Conservation (phyloP, 1,140 invertebrate species). For the Aphis gossypii region DNA sequence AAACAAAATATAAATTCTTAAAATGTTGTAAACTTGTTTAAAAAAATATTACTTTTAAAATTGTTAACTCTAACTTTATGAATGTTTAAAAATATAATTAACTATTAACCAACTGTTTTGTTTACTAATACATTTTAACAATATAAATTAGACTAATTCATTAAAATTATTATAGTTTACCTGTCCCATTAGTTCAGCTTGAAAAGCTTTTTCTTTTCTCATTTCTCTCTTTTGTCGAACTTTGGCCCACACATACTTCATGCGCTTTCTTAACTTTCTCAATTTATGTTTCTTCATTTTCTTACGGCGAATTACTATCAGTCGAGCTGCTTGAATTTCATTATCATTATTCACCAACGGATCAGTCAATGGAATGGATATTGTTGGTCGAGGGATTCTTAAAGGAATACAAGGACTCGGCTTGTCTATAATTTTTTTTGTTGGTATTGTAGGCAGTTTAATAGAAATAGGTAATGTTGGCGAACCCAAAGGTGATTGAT, state of each 20-base stretch:
- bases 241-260: conserved; percentile 79
- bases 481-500: neutral
- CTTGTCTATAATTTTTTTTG: conserved; percentile 28
- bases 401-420: conserved; percentile 30
- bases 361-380: conserved; percentile 23
- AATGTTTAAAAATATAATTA: too few species aligned
- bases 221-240: conserved; percentile 73
- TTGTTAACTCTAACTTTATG: too few species aligned
- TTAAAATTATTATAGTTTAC: neutral
- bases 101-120: too few species aligned
- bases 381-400: conserved; percentile 32
- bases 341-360: conserved; percentile 13
- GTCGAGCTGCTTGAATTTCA: conserved; percentile 74
- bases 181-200: conserved; percentile 64
- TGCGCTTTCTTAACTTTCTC: conserved; percentile 78
- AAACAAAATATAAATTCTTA: too few species aligned
- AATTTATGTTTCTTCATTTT: conserved; percentile 90
- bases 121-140: neutral
- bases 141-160: neutral
- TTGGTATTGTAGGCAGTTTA: conserved; percentile 12
- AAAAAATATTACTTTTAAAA: too few species aligned
- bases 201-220: conserved; percentile 79
- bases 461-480: conserved; percentile 41
- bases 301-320: conserved; percentile 78
- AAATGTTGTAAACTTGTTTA: too few species aligned